Conservation (phyloP, 2,797 vertebrate species). For the Lutjanus campechanus region DNA sequence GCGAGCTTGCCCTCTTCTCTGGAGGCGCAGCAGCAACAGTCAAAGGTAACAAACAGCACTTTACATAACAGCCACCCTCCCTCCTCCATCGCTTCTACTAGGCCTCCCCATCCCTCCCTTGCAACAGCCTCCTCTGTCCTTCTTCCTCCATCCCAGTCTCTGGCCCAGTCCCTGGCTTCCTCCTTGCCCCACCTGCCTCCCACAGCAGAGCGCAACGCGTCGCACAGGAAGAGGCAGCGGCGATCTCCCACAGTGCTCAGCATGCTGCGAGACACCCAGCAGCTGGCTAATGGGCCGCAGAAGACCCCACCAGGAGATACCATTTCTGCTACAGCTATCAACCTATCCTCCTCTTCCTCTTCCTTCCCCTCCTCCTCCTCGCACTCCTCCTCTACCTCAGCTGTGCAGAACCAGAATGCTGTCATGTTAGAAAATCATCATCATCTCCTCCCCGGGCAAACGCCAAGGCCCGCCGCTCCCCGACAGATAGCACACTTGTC, state of each 20-base stretch:
- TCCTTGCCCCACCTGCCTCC: conserved; percentile 71
- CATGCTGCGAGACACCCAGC: conserved; percentile 85
- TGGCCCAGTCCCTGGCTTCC: conserved; percentile 76
- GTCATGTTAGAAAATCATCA: conserved; percentile 78
- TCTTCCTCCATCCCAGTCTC: conserved; percentile 76
- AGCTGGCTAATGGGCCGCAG: conserved; percentile 72
- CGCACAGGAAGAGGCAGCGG: conserved; percentile 86
- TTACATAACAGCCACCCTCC: conserved; percentile 89
- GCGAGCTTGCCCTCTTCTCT: conserved; percentile 63
- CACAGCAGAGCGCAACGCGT: conserved; percentile 71
- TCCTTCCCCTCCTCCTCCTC: conserved; percentile 58
- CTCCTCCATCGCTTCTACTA: conserved; percentile 72
- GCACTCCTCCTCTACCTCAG: conserved; percentile 80
- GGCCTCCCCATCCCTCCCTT: conserved; percentile 77
- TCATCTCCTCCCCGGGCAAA: conserved; percentile 69
- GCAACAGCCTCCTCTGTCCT: conserved; percentile 78
- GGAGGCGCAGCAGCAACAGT: conserved; percentile 75
- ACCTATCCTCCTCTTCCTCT: conserved; percentile 75
- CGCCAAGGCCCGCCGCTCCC: conserved; percentile 58
- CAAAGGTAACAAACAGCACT: conserved; percentile 93
- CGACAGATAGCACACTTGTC: conserved; percentile 67
- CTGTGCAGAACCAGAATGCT: conserved; percentile 73
- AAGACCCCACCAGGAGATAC: conserved; percentile 74
- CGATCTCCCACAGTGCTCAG: conserved; percentile 88
- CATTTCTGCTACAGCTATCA: conserved; percentile 74